Base-by-base conservation (phyloP, 2,113 vertebrate genomes). In the Hucho hucho region DNA sequence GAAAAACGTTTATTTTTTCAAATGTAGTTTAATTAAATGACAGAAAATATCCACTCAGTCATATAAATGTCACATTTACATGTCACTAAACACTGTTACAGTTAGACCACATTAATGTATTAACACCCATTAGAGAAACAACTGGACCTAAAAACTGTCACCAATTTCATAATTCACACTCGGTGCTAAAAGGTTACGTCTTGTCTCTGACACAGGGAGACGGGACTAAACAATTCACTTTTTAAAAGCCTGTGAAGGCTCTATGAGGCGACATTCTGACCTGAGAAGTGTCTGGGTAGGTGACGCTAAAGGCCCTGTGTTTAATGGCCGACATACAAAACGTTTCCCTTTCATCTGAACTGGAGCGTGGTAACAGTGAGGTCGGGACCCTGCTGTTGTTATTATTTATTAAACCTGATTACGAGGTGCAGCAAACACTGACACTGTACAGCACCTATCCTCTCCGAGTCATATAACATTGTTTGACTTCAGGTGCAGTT, bases 401-500 rank as follows among this genome's bases (percentile, higher is more conserved):
- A 59, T 75, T 65, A 78, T 58, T 79, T 72, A 75, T 81, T 75
- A 75, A 79, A 65, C 14, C 58, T 13, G 4, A 43, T 73, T 68
- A 32, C 49, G 56, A 26, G 6, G 25, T 18, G 46, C 12, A 61
- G 32, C 47, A 37, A 69, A 70, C 77, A 59, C 11, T 22, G 59
- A 70, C 32, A 64, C 43, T 70, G 56, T 72, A 63, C 65, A 71
- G 72, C 49, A 14, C 16, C 49, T 18, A 5, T 32, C 25, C 61
- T 76, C 74, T 78, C 59, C 69, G 70, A 29, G 65, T 73, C 76
- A 58, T 49, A 6, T 67, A 64, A 58, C 67, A 74, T 68, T 2
- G 43, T 70, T 73, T 72, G 64, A 74, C 59, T 82, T 79, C 24
- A 82, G 64, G 61, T 64, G 80, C 65, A 66, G 76, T 81, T 77